Evolutionary conservation across 2,888 invertebrate genomes (phyloP), one percentile per base, ranked within the genome.

Genomic region (Iselma pallidipennis): DNA sequence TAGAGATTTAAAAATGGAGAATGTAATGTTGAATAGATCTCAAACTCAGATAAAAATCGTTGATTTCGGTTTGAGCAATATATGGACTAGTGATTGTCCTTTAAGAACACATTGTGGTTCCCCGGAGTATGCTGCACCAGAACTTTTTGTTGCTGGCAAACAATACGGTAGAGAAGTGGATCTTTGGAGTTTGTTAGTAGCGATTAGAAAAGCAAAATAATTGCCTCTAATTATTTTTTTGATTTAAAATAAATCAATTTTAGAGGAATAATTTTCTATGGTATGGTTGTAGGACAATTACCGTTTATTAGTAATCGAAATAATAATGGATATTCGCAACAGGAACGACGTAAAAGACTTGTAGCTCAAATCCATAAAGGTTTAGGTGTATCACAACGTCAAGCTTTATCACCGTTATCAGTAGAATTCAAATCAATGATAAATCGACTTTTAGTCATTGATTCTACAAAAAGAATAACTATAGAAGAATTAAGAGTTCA

Each of bases 1-100:
- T 82, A 90, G 91, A 61, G 91, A 91, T 79, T 80, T 91, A 65
- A 91, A 91, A 83, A 90, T 91, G 90, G 91, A 91, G 76, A 91
- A 91, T 76, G 89, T 91, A 65, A 89, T 91, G 87, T 76, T 91
- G 72, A 89, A 90, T 76, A 81, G 84, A 25, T 83, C 86, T 26
- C 88, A 88, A 73, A 87, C 87, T 71, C 87, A 86, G 75, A 86
- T 91, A 72, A 91, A 91, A 83, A 87, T 91, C 67, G 89, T 91
- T 52, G 91, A 92, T 81, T 91, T 92, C 78, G 91, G 91, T 7
- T 80, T 91, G 63, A 91, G 91, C 73, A 91, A 91, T 80, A 76
- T 86, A 63, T 91, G 87, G 83, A 83, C 82, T 58, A 80, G 83
- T 16, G 81, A 82, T 29, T 85, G 85, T 9, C 85, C 86, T n/a